Base-by-base conservation (phyloP, 2,797 vertebrate species). In the Ambastaia sidthimunki region DNA sequence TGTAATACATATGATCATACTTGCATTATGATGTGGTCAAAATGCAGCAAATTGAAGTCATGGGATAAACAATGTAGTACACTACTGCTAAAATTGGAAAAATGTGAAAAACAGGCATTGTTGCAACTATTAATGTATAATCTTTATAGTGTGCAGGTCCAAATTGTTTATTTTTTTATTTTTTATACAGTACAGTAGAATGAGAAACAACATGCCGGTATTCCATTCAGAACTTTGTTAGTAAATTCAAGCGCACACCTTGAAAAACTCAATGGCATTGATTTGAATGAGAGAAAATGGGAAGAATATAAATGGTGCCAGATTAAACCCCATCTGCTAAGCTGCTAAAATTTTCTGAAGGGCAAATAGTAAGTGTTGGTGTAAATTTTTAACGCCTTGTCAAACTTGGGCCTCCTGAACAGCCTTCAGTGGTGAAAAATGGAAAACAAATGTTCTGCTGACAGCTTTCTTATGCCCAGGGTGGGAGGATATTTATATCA, bases 371-470 rank as follows among this genome's bases (percentile, higher is more conserved):
- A 92, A 91, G 90, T 92, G 92, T 92, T 92, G 88, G 80, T 57
- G 85, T 90, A 81, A 84, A 88, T 90, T 92, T 92, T 87, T 94
- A 93, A 93, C 91, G 41, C 92, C 93, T 91, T 93, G 91, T 93
- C 92, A 92, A 83, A 88, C 89, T 88, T 86, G 84, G 89, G 71
- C 88, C 89, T 91, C 91, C 89, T 91, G 89, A 92, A 88, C 87
- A 96, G 97, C 96, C 88, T 95, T 97, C 92, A 96, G 95, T 93
- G 96, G 96, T 90, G 97, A 98, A 93, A 98, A 98, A 93, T 98
- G 97, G 95, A 98, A 98, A 95, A 97, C 97, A 91, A 99, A 97
- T 89, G 97, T 98, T 93, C 91, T 95, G 88, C 91, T 98, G 93
- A 99, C 97, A 94, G 96, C 95, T 90, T 96, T 98, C 92, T 94